Conservation (phyloP, 1,140 invertebrate genomes). For the Mya arenaria region DNA sequence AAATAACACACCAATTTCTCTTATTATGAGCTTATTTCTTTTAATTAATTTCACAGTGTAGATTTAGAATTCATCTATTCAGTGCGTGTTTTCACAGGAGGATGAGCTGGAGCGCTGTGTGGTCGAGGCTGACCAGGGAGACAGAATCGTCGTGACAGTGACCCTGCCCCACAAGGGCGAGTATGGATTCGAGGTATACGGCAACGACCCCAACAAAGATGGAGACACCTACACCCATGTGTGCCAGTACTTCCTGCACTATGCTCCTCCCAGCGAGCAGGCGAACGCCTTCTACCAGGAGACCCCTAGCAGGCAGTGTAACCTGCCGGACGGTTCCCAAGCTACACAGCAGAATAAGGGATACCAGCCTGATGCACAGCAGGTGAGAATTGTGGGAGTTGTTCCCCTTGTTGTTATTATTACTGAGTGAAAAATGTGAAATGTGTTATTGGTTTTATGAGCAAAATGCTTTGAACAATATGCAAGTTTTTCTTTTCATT, state of each 20-base stretch:
- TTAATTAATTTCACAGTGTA: too few species aligned
- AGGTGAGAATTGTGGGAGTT: too few species aligned
- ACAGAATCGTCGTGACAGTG: slow-evolving; percentile 67
- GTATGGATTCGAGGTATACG: slow-evolving; percentile 81
- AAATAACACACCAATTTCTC: too few species aligned
- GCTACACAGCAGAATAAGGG: slow-evolving; percentile 40
- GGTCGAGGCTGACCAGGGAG: slow-evolving; percentile 69
- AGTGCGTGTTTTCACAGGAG: too few species aligned
- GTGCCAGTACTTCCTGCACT: slow-evolving; percentile 81
- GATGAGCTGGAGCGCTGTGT: slow-evolving; percentile 77
- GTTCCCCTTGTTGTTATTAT: too few species aligned
- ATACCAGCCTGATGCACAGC: slow-evolving; percentile 63
- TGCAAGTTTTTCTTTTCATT: too few species aligned
- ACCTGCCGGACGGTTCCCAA: slow-evolving; percentile 52
- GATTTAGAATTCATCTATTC: too few species aligned
- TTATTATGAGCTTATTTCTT: too few species aligned
- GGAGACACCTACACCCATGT: slow-evolving; percentile 81
- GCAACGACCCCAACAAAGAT: slow-evolving; percentile 80
- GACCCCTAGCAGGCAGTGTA: slow-evolving; percentile 65
- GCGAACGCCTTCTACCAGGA: slow-evolving; percentile 75
- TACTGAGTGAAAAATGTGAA: too few species aligned
- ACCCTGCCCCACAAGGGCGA: slow-evolving; percentile 76
- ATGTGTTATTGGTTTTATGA: background rate
- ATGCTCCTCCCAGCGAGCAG: slow-evolving; percentile 70
- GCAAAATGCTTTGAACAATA: background rate